Evolutionary conservation across 2,113 vertebrate genomes (phyloP), one percentile per base, ranked within the genome.

Genomic region (Varanus komodoensis): DNA sequence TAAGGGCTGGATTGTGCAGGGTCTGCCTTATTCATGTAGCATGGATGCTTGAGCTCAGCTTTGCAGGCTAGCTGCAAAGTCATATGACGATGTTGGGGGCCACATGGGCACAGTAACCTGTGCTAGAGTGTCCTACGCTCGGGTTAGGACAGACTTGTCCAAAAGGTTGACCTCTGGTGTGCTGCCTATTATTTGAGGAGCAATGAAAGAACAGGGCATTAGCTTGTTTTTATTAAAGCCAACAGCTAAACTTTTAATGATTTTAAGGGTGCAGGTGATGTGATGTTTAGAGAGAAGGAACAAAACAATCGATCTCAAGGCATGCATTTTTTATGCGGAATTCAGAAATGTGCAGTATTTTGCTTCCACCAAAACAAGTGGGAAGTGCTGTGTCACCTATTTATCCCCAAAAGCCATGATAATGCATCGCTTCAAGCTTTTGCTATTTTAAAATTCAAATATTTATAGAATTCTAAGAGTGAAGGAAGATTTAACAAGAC

Each of bases 361-460:
- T 19, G 91, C 68, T 89, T 84, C 80, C 85, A 48, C 88, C 25
- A 89, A 21, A 7, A 0, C 0, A 0, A 67, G 69, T 21, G n/a
- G 34, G 71, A 79, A 38, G 21, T 34, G 11, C 44, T 68, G 34
- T 81, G n/a, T 38, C 17, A 25, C 29, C 44, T 89, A 25, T 89
- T 89, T 83, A 82, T 74, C 52, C 27, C 38, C 32, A 64, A 17
- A 29, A 83, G 8, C 80, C 29, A 68, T 88, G 69, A 15, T 7
- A 1, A 8, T 71, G 15, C 61, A 85, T 25, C 23, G 90, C n/a
- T 87, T 83, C 44, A 82, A 88, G 15, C 82, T 67, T 25, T n/a
- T 80, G 1, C 25, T 48, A 21, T 87, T 90, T 92, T 90, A 77
- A 84, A 57, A 80, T 87, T 92, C 38, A 87, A 48, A 68, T 64